Base-by-base conservation (phyloP, 1,140 invertebrate genomes). In the Augochlora pura region DNA sequence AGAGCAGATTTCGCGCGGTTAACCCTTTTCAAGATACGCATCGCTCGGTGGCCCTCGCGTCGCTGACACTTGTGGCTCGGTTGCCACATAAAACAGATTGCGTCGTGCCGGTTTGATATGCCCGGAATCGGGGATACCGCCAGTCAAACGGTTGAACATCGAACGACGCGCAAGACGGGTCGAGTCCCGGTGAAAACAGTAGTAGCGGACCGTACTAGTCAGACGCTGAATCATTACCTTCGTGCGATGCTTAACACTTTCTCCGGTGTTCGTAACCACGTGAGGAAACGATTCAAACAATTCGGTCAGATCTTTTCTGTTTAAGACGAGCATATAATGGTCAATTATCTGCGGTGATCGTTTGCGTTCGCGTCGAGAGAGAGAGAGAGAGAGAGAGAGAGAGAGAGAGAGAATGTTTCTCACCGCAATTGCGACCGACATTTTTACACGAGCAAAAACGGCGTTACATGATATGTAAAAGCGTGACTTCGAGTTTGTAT, bases 71-170 rank as follows among this genome's bases (percentile, higher is more conserved):
- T 72, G 23, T 65, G 49, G 32, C 9, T 57, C 57, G 4, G 9
- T 23, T 39, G 5, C 8, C 16, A 71, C 46, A 77, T 63, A 42
- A 42, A 64, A 32, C 39, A 66, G 32, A 38, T 23, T 14, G 1
- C 12, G 21, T 10, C 18, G 1, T n/a, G 12, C 16, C 68, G 2
- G 72, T 57, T 72, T 46, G 4, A 64, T 38, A 64, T 38, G 39
- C 21, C 38, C 38, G 16, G 25, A 23, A 69, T 42, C 23, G 7
- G 46, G 68, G 60, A 65, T 57, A 72, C 42, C 64, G 76, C 76
- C 69, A 71, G 76, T 72, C 76, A 32, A 78, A 65, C 60, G 72
- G 69, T 72, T 78, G n/a, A 72, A 78, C 65, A 78, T 78, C 57
- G 76, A 39, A 59, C 49, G 25, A 59, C 54, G 63, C 57, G 18